Base-by-base conservation (phyloP, 30 jellyfish, hydroid and myxozoan species). In the Turritopsis dohrnii region DNA sequence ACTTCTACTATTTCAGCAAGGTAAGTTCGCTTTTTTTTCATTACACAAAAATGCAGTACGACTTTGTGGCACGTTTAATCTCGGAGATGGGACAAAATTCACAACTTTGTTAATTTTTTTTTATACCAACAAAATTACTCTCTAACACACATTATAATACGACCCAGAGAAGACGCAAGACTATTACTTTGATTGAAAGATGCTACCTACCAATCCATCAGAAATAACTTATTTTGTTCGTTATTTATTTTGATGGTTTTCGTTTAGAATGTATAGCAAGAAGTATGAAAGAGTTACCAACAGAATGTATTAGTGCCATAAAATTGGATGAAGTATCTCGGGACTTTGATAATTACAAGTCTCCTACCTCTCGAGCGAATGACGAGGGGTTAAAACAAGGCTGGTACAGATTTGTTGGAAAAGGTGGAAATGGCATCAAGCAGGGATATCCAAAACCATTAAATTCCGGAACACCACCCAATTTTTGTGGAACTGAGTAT, bases 341-440 rank as follows among this genome's bases (percentile, higher is more conserved):
- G 13, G 25, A 22, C 4, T 82, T 82, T 71, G 75, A 69, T 41
- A 71, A 25, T 65, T 52, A 65, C 19, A 71, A 82, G 41, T 24
- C 90, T 13, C 92, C 90, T 5, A 80, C 88, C 21, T 80, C 92
- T 21, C 22, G 65, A 26, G 92, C 72, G 16, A 85, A 31, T 79
- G 92, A 85, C 30, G 65, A 25, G 29, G 53, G 71, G 17, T 52
- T 85, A 79, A 28, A 77, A 52, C 27, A 65, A 28, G 92, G 92
- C 54, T 85, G 92, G 92, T 85, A 85, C 53, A 86, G 92, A 9
- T 21, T 85, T 23, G 25, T 85, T 25, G 92, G 92, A 13, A 52
- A 65, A 26, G 91, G 92, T 66, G 92, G 92, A 0, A 85, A 85
- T 66, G 60, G 75, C 30, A 26, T 85, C 17, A 85, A 77, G 71